A percentile compares a stretch with the other conserved stretches of the same genome.
These are phyloP conservation scores for Parambassis ranga DNA, from an alignment of 2,797 vertebrate species.

Conservation along the genomic window DNA sequence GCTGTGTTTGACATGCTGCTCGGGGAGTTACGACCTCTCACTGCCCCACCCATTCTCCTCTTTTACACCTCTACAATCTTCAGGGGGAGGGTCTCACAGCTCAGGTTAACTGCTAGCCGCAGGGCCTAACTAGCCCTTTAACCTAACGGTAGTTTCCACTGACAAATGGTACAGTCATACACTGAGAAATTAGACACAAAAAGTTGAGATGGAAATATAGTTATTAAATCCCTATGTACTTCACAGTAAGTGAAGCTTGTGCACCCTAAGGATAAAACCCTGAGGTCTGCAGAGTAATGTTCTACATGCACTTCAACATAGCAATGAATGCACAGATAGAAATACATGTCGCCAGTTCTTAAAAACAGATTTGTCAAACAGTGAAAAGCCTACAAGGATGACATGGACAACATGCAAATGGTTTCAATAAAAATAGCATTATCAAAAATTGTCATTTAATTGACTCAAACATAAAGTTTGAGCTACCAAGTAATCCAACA, in stretches of 20 bases:
- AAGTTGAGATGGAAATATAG: neutral
- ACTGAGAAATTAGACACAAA: constrained; percentile 15
- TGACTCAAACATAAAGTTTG: neutral
- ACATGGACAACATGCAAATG: too few species aligned
- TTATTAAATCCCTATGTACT: too few species aligned
- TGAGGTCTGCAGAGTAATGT: too few species aligned
- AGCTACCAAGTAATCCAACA: neutral
- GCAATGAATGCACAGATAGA: too few species aligned
- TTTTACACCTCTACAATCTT: constrained; percentile 78
- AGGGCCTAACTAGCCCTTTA: constrained; percentile 28
- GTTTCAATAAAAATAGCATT: too few species aligned
- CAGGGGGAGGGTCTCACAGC: constrained; percentile 70
- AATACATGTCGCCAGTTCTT: too few species aligned
- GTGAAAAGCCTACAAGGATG: too few species aligned
- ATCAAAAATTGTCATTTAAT: too few species aligned
- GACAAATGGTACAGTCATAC: constrained; percentile 61
- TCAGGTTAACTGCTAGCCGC: constrained; percentile 80
- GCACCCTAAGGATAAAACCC: too few species aligned
- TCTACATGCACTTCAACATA: too few species aligned
- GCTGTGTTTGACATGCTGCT: constrained; percentile 83
- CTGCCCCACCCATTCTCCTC: constrained; percentile 36
- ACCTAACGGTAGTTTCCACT: neutral
- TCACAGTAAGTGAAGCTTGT: too few species aligned
- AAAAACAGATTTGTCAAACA: too few species aligned
- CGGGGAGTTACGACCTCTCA: constrained; percentile 44